Conservation (phyloP, 2,113 vertebrate species). For the Chunga burmeisteri region DNA sequence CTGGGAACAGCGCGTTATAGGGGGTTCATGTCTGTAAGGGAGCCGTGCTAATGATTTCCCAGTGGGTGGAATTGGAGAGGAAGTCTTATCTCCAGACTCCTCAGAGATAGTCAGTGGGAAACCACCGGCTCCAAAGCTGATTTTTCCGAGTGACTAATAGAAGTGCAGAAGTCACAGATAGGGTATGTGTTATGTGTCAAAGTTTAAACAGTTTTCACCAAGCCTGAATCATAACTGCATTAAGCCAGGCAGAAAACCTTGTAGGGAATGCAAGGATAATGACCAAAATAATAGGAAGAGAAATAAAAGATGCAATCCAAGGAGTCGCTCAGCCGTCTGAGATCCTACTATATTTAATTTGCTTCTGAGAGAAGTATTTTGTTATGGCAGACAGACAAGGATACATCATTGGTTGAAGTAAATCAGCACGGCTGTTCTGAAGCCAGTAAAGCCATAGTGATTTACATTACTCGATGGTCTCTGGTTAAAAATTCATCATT, state of each 20-base stretch:
- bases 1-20: conserved; percentile 22
- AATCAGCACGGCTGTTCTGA: conserved; percentile 9
- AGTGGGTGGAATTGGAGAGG: conserved; percentile 47
- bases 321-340: not conserved
- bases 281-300: conserved; percentile 17
- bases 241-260: not conserved
- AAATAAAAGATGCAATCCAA: not conserved
- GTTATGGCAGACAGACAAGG: not conserved
- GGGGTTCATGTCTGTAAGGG: not conserved
- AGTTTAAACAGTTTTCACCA: not conserved
- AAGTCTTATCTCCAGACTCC: conserved; percentile 54
- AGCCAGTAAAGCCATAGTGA: conserved; percentile 20
- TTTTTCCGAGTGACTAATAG: conserved; percentile 49
- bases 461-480: conserved; percentile 14
- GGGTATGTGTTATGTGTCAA: not conserved
- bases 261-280: not conserved
- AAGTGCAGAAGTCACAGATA: conserved; percentile 33
- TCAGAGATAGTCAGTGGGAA: conserved; percentile 50
- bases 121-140: not conserved
- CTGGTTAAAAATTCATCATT: conserved; percentile 27
- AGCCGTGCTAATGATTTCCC: conserved; percentile 33
- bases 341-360: not conserved
- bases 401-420: not conserved
- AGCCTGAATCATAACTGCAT: not conserved
- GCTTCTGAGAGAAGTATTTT: not conserved